Evolutionary conservation across 1,140 invertebrate genomes (phyloP), one percentile per base, ranked within the genome.

Genomic region (Ostrea edulis): DNA sequence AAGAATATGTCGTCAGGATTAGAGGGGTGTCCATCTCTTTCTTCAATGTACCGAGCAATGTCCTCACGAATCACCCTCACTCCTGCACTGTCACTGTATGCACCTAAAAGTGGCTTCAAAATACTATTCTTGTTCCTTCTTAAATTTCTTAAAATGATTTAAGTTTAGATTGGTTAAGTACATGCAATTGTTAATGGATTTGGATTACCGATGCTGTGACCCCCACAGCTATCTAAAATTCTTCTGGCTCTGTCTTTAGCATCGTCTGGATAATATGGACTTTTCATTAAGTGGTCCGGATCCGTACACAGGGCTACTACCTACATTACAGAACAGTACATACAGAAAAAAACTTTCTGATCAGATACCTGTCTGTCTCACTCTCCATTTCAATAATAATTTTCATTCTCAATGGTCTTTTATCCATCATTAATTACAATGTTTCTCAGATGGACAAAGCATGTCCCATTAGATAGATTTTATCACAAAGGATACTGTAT

Each of bases 1-100:
- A 99, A 96, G 90, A 98, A 97, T 87, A 99, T 96, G 95, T 99
- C 96, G 88, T 97, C 95, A 94, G 97, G 97, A 95, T 97, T 95
- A 86, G 96, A 94, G 0, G 97, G 96, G 90, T 97, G 96, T 9
- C 97, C 97, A 96, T 99, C 99, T 53, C 99, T 96, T 44, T 96
- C 94, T 93, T 97, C 93, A 92, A 99, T 99, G 94, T 98, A 99
- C 85, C 97, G 95, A 0, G 98, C 98, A 52, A 97, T 97, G 94
- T 99, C 98, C 90, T 96, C 97, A 17, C 99, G 96, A 89, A 99
- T 97, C n/a, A 98, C 94, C 95, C 99, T 97, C 87, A 99, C 97
- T 35, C 99, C 99, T 71, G 97, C 96, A 8, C 98, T 99, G 94
- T 99, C 98, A 25, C 98, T 98, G 95, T 99, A 99, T 1, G 98